These are phyloP conservation scores for Huso huso DNA, from an alignment of 2,797 vertebrate genomes.

Conservation along the genomic window DNA sequence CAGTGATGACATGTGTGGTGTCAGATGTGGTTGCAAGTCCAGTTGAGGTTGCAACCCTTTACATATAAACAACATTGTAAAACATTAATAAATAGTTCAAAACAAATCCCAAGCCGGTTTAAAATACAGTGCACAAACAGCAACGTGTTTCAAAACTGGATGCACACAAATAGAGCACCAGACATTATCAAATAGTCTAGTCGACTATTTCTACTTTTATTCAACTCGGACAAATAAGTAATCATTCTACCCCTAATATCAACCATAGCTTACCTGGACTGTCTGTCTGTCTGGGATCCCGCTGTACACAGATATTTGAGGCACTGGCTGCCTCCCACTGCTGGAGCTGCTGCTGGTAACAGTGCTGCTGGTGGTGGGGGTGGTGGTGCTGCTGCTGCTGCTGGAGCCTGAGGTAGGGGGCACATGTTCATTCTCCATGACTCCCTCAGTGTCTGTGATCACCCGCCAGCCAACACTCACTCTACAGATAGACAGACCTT, in stretches of 20 bases:
- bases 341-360: constrained; percentile 31
- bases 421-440: constrained; percentile 84
- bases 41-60: too few species aligned
- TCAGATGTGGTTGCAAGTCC: too few species aligned
- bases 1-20: too few species aligned
- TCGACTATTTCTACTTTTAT: too few species aligned
- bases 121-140: too few species aligned
- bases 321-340: constrained; percentile 53
- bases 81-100: too few species aligned
- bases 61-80: too few species aligned
- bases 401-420: constrained; percentile 34
- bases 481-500: constrained; percentile 62
- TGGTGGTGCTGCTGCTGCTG: constrained; percentile 40
- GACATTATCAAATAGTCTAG: too few species aligned
- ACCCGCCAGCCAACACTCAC: constrained; percentile 54
- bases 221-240: neutral
- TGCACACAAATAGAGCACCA: too few species aligned
- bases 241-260: neutral
- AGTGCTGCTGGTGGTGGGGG: constrained; percentile 37
- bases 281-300: constrained; percentile 84
- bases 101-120: too few species aligned
- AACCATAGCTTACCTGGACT: constrained; percentile 65
- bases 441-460: constrained; percentile 52
- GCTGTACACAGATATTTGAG: constrained; percentile 84
- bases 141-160: too few species aligned